Evolutionary conservation across 2,113 vertebrate genomes (phyloP).

Genomic region (Otolemur garnettii): DNA sequence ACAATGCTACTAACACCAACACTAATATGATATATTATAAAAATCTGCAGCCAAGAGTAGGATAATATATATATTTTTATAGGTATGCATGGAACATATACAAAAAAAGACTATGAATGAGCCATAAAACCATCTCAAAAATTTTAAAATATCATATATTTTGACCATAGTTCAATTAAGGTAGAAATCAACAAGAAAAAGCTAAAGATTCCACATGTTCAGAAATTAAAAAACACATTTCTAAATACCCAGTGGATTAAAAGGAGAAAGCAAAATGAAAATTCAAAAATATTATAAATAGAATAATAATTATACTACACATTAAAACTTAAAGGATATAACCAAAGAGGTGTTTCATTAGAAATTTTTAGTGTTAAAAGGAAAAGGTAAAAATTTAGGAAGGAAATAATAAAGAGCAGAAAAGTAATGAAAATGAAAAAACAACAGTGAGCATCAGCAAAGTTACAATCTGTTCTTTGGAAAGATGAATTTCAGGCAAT

Average conservation of each 20-base stretch:
- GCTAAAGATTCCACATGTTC: not conserved
- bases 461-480: not conserved
- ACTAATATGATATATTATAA: not conserved
- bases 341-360: not conserved
- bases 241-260: not conserved
- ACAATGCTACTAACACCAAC: not conserved
- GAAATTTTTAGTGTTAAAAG: conserved; percentile 52
- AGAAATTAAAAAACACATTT: not conserved
- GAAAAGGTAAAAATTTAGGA: not conserved
- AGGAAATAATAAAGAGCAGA: not conserved
- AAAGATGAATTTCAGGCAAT: conserved; percentile 10
- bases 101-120: not conserved
- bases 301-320: not conserved
- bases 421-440: not conserved
- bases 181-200: not conserved
- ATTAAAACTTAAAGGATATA: not conserved
- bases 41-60: not conserved
- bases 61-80: not conserved
- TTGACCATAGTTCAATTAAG: not conserved
- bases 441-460: not conserved
- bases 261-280: not conserved
- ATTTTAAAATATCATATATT: conserved; percentile 4
- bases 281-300: not conserved
- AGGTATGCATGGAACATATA: not conserved
- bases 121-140: not conserved